phyloP scores from a whole-genome alignment of 1,140 invertebrate species.

The Leptinotarsa texana region DNA sequence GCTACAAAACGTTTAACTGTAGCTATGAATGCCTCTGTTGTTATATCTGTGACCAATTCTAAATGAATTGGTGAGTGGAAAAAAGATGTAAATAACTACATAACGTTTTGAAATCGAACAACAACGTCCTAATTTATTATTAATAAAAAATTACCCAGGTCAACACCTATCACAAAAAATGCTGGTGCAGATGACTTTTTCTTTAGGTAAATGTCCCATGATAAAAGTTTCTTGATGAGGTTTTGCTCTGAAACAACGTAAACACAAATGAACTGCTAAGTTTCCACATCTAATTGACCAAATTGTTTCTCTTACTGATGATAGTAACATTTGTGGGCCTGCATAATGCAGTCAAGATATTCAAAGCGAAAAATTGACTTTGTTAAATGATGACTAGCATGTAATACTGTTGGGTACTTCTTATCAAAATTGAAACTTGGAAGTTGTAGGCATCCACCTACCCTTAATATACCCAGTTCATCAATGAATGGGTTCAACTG shows the following conservation, averaged over 20 bases:
- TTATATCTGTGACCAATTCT: slow-evolving; percentile 49
- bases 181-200: slow-evolving; percentile 26
- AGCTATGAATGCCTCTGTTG: slow-evolving; percentile 39
- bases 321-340: no score
- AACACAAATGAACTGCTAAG: slow-evolving; percentile 1
- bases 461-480: no score
- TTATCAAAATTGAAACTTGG: no score
- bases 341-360: no score
- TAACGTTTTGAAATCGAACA: slow-evolving; percentile 33
- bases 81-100: slow-evolving; percentile 29
- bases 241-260: slow-evolving; percentile 32
- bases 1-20: slow-evolving; percentile 45
- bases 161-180: slow-evolving; percentile 37
- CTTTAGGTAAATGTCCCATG: slow-evolving; percentile 25
- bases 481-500: no score
- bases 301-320: no score
- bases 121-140: slow-evolving; percentile 17
- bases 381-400: no score
- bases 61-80: slow-evolving; percentile 49
- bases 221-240: not conserved
- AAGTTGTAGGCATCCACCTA: no score
- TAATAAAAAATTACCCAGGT: slow-evolving; percentile 25
- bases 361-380: no score
- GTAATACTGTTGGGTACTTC: no score
- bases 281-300: no score